phyloP scores from a whole-genome alignment of 2,797 vertebrate species.

The Enteromius argenteus region DNA sequence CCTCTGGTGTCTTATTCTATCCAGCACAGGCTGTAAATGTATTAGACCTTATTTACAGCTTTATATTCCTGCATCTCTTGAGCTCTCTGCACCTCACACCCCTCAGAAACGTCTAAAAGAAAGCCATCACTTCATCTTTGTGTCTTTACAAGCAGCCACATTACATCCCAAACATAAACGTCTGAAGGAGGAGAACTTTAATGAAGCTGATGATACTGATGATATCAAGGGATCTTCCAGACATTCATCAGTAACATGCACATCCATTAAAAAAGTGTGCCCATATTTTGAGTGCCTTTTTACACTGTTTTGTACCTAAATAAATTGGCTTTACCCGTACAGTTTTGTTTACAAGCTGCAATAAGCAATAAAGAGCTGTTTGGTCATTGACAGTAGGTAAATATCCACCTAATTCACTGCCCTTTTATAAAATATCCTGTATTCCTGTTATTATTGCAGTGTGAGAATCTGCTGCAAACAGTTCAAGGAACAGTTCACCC shows the following conservation, averaged over 20 bases:
- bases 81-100: conserved; percentile 9
- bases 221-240: background rate
- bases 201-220: background rate
- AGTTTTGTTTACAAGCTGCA: background rate
- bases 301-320: background rate
- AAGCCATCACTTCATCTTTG: background rate
- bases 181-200: background rate
- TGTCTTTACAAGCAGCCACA: background rate
- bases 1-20: background rate
- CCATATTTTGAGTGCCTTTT: background rate
- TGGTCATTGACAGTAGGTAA: too few species aligned
- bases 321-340: background rate
- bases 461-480: background rate
- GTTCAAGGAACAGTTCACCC: background rate
- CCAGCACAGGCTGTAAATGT: conserved; percentile 3
- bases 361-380: too few species aligned
- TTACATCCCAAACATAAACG: background rate
- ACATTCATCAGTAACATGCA: background rate
- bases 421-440: background rate
- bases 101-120: background rate
- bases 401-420: background rate
- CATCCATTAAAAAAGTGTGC: background rate
- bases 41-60: conserved; percentile 34
- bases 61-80: background rate
- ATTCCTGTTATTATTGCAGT: background rate